phyloP scores from a whole-genome alignment of 2,888 invertebrate species.

The Philereme vetulata region DNA sequence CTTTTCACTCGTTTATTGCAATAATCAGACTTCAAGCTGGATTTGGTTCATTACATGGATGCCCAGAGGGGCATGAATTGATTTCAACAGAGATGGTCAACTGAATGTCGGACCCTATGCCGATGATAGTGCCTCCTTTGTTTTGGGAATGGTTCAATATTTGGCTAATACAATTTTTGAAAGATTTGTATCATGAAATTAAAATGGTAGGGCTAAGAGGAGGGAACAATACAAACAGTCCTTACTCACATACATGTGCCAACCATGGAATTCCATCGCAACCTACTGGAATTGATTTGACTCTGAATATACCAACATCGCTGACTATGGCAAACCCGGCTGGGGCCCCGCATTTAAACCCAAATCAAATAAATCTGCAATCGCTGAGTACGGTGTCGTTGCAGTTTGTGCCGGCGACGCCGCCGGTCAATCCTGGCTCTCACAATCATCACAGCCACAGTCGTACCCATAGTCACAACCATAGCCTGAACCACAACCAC shows the following conservation, averaged over 20 bases:
- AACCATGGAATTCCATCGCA: conserved; percentile 65
- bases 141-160: conserved; percentile 81
- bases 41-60: conserved; percentile 28
- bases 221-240: conserved; percentile 63
- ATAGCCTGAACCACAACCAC: conserved; percentile 29
- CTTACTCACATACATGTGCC: conserved; percentile 62
- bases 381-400: conserved; percentile 62
- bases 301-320: conserved; percentile 67
- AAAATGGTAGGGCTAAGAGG: conserved; percentile 79
- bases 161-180: conserved; percentile 75
- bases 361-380: conserved; percentile 64
- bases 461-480: conserved; percentile 26
- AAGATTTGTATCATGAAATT: conserved; percentile 79
- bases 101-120: conserved; percentile 53
- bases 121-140: conserved; percentile 70
- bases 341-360: conserved; percentile 56
- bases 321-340: conserved; percentile 64
- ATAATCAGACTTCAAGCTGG: conserved; percentile 22
- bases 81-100: conserved; percentile 30
- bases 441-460: conserved; percentile 32
- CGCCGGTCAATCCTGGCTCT: conserved; percentile 25
- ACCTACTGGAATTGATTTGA: conserved; percentile 61
- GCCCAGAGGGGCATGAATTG: conserved; percentile 35
- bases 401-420: conserved; percentile 57
- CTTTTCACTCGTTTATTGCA: conserved; percentile 20